phyloP scores from a whole-genome alignment of 1,140 invertebrate genomes.

The Drosophila triauraria region DNA sequence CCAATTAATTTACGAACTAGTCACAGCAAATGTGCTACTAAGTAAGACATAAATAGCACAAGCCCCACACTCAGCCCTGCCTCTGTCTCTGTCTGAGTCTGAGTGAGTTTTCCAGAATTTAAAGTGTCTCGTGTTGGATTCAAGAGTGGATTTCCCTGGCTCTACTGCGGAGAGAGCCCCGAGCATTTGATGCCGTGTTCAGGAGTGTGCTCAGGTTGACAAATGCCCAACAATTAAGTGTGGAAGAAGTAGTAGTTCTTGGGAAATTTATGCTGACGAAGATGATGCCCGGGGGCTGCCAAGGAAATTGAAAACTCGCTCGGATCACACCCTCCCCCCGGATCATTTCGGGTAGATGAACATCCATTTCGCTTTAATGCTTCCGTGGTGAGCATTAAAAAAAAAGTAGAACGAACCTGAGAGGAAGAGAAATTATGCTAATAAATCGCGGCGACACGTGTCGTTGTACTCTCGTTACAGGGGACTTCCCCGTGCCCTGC shows the following conservation, averaged over 20 bases:
- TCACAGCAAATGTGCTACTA: constrained; percentile 77
- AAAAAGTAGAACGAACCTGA: constrained; percentile 39
- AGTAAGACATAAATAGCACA: constrained; percentile 82
- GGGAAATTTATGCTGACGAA: constrained; percentile 29
- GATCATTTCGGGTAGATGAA: constrained; percentile 48
- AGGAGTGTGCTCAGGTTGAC: constrained; percentile 58
- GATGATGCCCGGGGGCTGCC: constrained; percentile 43
- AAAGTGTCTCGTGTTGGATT: constrained; percentile 50
- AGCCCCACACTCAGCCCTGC: constrained; percentile 17
- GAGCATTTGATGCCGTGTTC: constrained; percentile 47
- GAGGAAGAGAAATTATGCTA: constrained; percentile 81
- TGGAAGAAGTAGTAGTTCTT: constrained; percentile 49
- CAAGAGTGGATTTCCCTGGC: constrained; percentile 7
- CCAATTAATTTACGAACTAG: constrained; percentile 82
- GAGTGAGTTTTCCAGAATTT: constrained; percentile 51
- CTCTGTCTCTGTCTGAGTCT: constrained; percentile 8
- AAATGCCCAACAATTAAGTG: constrained; percentile 77
- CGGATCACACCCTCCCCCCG: constrained; percentile 3
- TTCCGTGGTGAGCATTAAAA: constrained; percentile 62
- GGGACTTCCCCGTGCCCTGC: constrained; percentile 9
- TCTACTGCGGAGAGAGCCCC: constrained; percentile 1
- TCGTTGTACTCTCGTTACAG: constrained; percentile 61
- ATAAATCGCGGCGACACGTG: constrained; percentile 81
- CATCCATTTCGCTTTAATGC: constrained; percentile 80
- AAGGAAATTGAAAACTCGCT: constrained; percentile 69